Conservation (phyloP, 2,888 invertebrate species). For the Antheraea yamamai region DNA sequence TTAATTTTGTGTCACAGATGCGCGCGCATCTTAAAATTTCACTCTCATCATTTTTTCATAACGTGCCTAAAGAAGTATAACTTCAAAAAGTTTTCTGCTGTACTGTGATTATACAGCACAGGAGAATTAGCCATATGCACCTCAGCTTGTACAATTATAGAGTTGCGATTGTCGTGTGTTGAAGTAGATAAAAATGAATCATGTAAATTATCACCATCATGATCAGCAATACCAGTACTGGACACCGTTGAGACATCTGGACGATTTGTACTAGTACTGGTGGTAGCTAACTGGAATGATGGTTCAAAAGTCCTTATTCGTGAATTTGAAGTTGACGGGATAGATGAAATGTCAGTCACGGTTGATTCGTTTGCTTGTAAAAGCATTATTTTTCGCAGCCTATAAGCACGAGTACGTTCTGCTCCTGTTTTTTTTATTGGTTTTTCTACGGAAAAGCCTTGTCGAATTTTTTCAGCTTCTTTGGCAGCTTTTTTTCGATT, state of each 20-base stretch:
- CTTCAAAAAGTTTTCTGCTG: too few species aligned
- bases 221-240: conserved; percentile 26
- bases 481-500: conserved; percentile 29
- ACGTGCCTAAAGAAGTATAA: too few species aligned
- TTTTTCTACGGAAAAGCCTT: conserved; percentile 28
- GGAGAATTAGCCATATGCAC: conserved; percentile 21
- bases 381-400: conserved; percentile 30
- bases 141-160: conserved; percentile 19
- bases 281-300: conserved; percentile 29
- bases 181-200: conserved; percentile 22
- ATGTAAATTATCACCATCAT: conserved; percentile 26
- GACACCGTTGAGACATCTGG: conserved; percentile 28
- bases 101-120: conserved; percentile 19
- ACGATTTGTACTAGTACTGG: conserved; percentile 27
- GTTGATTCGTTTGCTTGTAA: conserved; percentile 29
- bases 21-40: too few species aligned
- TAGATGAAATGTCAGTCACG: conserved; percentile 28
- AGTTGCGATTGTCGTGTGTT: conserved; percentile 20
- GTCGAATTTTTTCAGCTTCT: conserved; percentile 29
- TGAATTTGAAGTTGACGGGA: conserved; percentile 30
- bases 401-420: conserved; percentile 29
- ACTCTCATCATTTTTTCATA: too few species aligned
- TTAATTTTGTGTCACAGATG: too few species aligned
- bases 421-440: conserved; percentile 28
- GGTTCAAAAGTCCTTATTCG: conserved; percentile 30